Base-by-base conservation (phyloP, 2,113 vertebrate genomes). In the Gallinago paraguaiae region DNA sequence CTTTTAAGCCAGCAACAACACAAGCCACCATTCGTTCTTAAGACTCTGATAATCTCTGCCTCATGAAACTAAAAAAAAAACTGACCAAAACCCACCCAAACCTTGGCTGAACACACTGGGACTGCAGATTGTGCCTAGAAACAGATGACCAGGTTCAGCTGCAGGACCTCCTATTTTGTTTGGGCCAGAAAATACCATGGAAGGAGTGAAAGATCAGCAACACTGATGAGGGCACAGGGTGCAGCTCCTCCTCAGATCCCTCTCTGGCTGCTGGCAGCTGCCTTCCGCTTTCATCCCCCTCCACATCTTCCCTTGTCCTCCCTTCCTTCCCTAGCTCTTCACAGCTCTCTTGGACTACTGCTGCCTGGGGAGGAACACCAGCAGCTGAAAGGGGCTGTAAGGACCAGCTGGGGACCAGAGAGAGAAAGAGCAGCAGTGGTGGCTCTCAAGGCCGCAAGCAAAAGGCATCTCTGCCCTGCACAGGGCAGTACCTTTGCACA, bases 121-220 rank as follows among this genome's bases (percentile, higher is more conserved):
- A 35, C 48, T 76, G 33, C 15, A 92, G 1, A 33, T 11, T 59
- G n/a, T 51, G 31, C 46, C 51, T 23, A n/a, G 31, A 46, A 85
- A 28, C 17, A 80, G 63, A 53, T 10, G 20, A 25, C 9, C 14
- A 13, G 2, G 20, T 53, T 71, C 35, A 53, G 6, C 4, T 71
- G 33, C 23, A 67, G 33, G 10, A 50, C 6, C 5, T 67, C 4
- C 5, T 67, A 17, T 54, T 69, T 69, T 1, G 0, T 41, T 72
- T 69, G 45, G 30, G 50, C 31, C 33, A 81, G 71, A 69, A 76
- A 76, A 86, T 0, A 0, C 13, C 0, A 0, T 7, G 12, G 59
- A 37, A 91, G 51, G 17, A 53, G 16, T 24, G 8, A n/a, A 7
- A 4, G 22, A 70, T n/a, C 23, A 17, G 43, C 23, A 48, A 33